Evolutionary conservation across 2,888 invertebrate species (phyloP), one percentile per base, ranked within the genome.

Genomic region (Mythimna loreyi): DNA sequence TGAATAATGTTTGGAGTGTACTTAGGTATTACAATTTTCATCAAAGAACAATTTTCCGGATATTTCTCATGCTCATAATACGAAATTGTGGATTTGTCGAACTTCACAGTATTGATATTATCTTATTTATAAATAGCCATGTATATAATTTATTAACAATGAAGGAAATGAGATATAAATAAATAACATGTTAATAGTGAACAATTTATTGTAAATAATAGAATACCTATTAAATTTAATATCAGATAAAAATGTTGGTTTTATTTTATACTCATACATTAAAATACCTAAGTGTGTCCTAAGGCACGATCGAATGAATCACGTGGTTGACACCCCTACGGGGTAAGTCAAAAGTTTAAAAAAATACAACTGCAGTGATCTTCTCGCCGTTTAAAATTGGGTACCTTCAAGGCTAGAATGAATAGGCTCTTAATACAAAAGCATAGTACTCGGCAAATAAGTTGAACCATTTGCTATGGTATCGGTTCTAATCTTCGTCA

Each of bases 121-220:
- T 94, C 91, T 94, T 92, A 94, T 94, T 94, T 95, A 95, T 95
- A 94, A 94, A 94, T 94, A 95, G 93, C 92, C 92, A 90, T 96
- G 95, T 96, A 96, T 91, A 96, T 96, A 95, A 94, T 94, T 95
- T 95, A 96, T 95, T 95, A 94, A 94, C 94, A 94, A 94, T 91
- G 90, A 92, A 95, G 91, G 94, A 90, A 94, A 93, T 92, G 90
- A 89, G 91, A 92, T 93, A 93, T 94, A 83, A 84, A 95, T 94
- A 95, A 95, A 94, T 94, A 94, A 94, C 92, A 93, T 96, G 95
- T 96, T 96, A 94, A 94, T 96, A 96, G 95, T 92, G 93, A 95
- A 95, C 95, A 95, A 95, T 95, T 95, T 94, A 94, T 94, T 96
- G 96, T 96, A 96, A 94, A 96, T 96, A 95, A 95, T 95, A 95